Evolutionary conservation across 2,888 invertebrate genomes (phyloP), one percentile per base, ranked within the genome.

Genomic region (Kuschelorhynchus macadamiae): DNA sequence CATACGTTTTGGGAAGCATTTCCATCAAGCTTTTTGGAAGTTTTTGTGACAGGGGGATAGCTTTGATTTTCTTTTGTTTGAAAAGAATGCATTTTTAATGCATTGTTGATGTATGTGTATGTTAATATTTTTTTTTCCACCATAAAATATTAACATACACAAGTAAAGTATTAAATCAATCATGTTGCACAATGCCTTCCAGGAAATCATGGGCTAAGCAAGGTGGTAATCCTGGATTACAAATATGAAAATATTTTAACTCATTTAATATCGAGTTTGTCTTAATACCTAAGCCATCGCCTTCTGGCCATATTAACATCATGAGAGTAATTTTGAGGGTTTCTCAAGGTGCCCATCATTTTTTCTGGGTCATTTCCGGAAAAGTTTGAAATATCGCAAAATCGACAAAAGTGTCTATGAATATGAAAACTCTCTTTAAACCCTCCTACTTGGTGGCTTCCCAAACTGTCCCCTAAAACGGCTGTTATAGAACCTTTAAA

Each of bases 361-460:
- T 36, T 36, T 3, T 36, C 36, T 36, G 36, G 25, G 7, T 25
- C 25, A 25, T 25, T 25, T 25, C 12, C 36, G 2, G 36, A 2
- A 36, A 36, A 36, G 11, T 36, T 36, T 16, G 16, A 18, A 8
- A 46, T 20, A 20, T 62, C 39, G 18, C 62, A 62, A 36, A 17
- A 53, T 5, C 79, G 59, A 60, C 78, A 79, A 46, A 75, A 72
- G 62, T 74, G 21, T 69, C 42, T 14, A 57, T 52, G 4, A 32
- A 52, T 36, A 57, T 63, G 67, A 60, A 79, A 78, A 67, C 76
- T 78, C 74, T 75, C 74, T 32, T 17, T 33, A 73, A 74, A 77
- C 16, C 77, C 78, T 25, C 77, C 78, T 18, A 80, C 67, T 67
- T 75, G 72, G 55, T 79, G 78, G 53, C 74, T 67, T n/a, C 75